Conservation (phyloP, 1,140 invertebrate genomes). For the Sycobia sp. region DNA sequence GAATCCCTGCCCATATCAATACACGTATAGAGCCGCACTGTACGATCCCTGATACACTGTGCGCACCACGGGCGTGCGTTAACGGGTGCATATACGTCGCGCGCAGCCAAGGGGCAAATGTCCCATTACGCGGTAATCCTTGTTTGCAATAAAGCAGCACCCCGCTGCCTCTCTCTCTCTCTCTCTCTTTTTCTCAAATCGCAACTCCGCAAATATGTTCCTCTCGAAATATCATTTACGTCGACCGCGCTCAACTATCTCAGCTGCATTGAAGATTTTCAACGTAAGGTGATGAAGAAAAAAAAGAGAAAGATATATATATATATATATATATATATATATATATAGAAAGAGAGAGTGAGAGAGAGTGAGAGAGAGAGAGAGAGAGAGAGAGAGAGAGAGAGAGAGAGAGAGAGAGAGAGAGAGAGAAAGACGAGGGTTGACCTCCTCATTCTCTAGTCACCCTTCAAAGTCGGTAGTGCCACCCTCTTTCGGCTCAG, state of each 20-base stretch:
- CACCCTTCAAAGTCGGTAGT: conserved; percentile 7
- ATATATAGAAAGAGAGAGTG: no score
- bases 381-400: neutral
- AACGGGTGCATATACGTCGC: conserved; percentile 38
- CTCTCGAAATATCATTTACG: conserved; percentile 62
- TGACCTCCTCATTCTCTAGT: conserved; percentile 29
- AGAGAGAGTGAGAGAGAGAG: neutral
- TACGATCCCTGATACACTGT: no score
- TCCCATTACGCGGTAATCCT: conserved; percentile 61
- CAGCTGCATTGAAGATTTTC: no score
- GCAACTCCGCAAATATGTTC: conserved; percentile 61
- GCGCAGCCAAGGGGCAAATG: conserved; percentile 56
- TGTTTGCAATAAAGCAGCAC: conserved; percentile 62
- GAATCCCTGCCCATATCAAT: no score
- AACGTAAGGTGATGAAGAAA: no score
- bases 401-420: conserved; percentile 6
- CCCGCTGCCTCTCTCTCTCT: conserved; percentile 46
- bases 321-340: no score
- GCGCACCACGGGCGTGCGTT: no score
- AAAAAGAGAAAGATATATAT: no score
- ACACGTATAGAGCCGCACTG: no score
- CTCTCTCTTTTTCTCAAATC: conserved; percentile 35
- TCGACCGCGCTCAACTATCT: conserved; percentile 32
- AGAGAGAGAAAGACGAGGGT: conserved; percentile 33
- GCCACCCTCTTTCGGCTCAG: conserved; percentile 37